Conservation (phyloP, 2,113 vertebrate genomes). For the Poicephalus meyeri region DNA sequence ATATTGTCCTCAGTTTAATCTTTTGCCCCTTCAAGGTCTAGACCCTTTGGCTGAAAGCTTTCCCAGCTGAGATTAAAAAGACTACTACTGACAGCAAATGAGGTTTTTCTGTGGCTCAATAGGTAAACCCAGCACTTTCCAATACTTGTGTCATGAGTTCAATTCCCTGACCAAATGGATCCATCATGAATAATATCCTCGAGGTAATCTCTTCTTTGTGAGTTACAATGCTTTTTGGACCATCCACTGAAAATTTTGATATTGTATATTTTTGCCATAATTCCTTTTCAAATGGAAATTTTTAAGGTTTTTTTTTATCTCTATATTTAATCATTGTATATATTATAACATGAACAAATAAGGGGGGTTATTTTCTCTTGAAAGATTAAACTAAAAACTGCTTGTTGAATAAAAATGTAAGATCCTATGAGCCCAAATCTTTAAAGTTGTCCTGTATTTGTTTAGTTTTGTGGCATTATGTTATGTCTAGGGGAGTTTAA, state of each 20-base stretch:
- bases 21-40: slow-evolving; percentile 37
- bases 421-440: not conserved
- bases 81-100: slow-evolving; percentile 1
- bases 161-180: slow-evolving; percentile 39
- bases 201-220: not conserved
- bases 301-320: not conserved
- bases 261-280: not conserved
- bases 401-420: not conserved
- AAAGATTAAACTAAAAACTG: not conserved
- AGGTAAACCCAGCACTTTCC: slow-evolving; percentile 9
- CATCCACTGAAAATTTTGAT: not conserved
- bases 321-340: not conserved
- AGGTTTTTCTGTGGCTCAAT: slow-evolving; percentile 30
- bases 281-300: not conserved
- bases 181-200: slow-evolving; percentile 25
- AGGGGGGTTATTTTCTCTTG: not conserved
- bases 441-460: not conserved
- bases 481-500: not conserved
- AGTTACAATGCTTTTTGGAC: not conserved
- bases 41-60: slow-evolving; percentile 38
- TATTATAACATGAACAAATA: not conserved
- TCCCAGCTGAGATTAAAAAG: slow-evolving; percentile 24
- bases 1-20: slow-evolving; percentile 35
- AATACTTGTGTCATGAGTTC: slow-evolving; percentile 33
- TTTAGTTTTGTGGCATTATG: not conserved